Evolutionary conservation across 2,113 vertebrate genomes (phyloP), one percentile per base, ranked within the genome.

Genomic region (Apeltes quadracus): DNA sequence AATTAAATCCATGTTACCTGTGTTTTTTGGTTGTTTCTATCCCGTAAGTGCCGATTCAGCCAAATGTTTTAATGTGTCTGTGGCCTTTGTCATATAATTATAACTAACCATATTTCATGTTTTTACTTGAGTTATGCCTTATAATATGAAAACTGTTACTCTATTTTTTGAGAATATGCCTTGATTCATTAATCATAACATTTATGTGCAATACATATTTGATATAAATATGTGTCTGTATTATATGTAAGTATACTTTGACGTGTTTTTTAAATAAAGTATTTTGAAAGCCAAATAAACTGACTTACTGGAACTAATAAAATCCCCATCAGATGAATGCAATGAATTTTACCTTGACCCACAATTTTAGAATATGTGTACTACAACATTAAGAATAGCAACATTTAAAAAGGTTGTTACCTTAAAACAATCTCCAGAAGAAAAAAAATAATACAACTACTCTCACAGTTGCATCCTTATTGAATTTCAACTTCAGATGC

Each of bases 201-300:
- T 32, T 3, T 36, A 13, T 62, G 25, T 7, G 12, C n/a, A 32
- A 32, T 23, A 12, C 1, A n/a, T 27, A 7, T 41, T 20, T 27
- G 0, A 39, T 10, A 51, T 36, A 41, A 18, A 41, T 32, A 54
- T 13, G 1, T 43, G 12, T 61, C 29, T 59, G n/a, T 1, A 13
- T 58, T 25, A 14, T 44, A 23, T 44, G 7, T 56, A n/a, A 15
- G 38, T 32, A 20, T 48, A 25, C 4, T 20, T 61, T 59, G 43
- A 39, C 16, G 46, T 29, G 44, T 5, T 20, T 68, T 57, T 13
- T 1, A 41, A 41, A 39, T 11, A 0, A 38, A 0, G 22, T 15
- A 39, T 58, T 34, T 58, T n/a, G 4, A 36, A 61, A 41, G 22
- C 38, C 16, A 58, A 58, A 58, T 61, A 41, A 61, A 27, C 41